A percentile compares a stretch with the other conserved stretches of the same genome.
These are phyloP conservation scores for Gallinago undulata DNA, from an alignment of 2,113 vertebrate genomes.

Conservation along the genomic window DNA sequence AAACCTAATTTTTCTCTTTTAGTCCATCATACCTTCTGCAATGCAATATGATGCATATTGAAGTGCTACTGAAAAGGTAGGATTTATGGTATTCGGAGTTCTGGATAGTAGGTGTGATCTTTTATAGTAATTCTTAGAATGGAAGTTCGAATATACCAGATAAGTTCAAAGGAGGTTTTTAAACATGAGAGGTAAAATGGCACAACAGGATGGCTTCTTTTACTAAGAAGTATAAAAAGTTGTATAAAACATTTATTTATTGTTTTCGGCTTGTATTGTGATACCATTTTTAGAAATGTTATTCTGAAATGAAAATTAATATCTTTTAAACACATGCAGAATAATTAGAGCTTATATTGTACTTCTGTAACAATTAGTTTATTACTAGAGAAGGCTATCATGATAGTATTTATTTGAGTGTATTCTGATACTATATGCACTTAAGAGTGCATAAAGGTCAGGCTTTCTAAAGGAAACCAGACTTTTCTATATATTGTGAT, in stretches of 20 bases:
- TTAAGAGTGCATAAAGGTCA: neutral
- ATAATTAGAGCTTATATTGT: neutral
- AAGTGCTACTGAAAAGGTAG: constrained; percentile 87
- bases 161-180: neutral
- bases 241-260: neutral
- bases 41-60: constrained; percentile 86
- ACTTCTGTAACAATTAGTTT: neutral
- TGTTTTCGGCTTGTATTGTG: neutral
- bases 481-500: neutral
- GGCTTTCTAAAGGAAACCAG: neutral
- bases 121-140: neutral
- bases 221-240: neutral
- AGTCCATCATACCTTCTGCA: constrained; percentile 90
- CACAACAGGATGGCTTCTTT: neutral
- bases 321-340: neutral
- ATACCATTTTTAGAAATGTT: neutral
- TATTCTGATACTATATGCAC: neutral
- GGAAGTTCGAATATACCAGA: neutral
- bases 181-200: neutral
- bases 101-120: neutral
- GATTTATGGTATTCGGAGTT: neutral
- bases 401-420: neutral
- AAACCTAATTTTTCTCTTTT: constrained; percentile 52
- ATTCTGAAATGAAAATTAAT: neutral
- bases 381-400: neutral